Evolutionary conservation across 2,888 invertebrate species (phyloP).

Genomic region (Pharmacophagus antenor): DNA sequence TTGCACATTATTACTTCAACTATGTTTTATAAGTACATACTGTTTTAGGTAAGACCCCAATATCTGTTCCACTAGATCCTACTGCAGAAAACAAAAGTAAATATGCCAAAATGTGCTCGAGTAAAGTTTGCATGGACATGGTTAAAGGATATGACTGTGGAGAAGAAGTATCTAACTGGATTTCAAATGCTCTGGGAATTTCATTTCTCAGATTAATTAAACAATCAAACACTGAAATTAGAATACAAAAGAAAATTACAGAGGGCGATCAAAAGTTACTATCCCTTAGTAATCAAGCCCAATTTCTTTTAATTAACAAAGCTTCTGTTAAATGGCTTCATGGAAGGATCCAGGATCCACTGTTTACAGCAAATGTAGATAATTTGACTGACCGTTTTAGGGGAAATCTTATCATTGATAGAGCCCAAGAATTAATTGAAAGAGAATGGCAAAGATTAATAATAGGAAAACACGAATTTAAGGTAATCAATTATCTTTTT

Average conservation of each 20-base stretch:
- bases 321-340: conserved; percentile 88
- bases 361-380: conserved; percentile 75
- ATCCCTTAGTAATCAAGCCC: conserved; percentile 91
- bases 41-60: conserved; percentile 72
- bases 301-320: conserved; percentile 90
- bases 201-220: conserved; percentile 86
- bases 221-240: conserved; percentile 73
- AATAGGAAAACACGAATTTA: conserved; percentile 84
- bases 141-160: conserved; percentile 93
- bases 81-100: conserved; percentile 40
- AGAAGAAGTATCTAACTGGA: conserved; percentile 88
- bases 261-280: conserved; percentile 50
- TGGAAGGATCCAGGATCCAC: conserved; percentile 78
- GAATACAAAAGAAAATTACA: conserved; percentile 56
- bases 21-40: neutral
- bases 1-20: neutral
- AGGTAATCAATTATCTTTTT: conserved; percentile 70
- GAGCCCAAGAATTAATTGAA: conserved; percentile 88
- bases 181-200: conserved; percentile 85
- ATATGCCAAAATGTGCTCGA: conserved; percentile 82
- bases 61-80: conserved; percentile 77
- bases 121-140: conserved; percentile 92
- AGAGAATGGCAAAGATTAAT: conserved; percentile 83
- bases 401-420: conserved; percentile 92
- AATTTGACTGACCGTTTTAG: conserved; percentile 90